Evolutionary conservation across 1,140 invertebrate species (phyloP).

Genomic region (Araneus ventricosus): DNA sequence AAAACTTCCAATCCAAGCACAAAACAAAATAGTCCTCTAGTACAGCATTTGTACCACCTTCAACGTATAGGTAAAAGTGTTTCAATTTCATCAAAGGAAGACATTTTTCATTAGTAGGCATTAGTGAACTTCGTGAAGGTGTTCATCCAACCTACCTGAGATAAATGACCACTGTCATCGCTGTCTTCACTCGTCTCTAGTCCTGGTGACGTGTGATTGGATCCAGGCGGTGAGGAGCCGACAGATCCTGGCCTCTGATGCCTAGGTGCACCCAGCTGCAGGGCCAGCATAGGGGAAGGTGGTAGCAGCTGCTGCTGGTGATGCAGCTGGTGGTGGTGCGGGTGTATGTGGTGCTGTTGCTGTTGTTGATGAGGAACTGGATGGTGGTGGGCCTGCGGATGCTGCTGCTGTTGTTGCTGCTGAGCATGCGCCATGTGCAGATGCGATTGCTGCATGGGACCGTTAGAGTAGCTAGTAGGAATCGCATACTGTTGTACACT

Average conservation of each 20-base stretch:
- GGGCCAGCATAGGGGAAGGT: slow-evolving; percentile 50
- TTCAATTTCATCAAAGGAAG: too few relatives aligned
- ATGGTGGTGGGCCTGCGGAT: slow-evolving; percentile 11
- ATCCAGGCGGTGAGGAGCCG: slow-evolving; percentile 72
- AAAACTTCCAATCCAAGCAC: too few relatives aligned
- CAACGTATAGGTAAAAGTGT: too few relatives aligned
- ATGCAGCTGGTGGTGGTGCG: not conserved
- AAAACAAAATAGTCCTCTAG: too few relatives aligned
- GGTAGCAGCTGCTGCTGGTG: slow-evolving; percentile 65
- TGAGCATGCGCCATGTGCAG: slow-evolving; percentile 9
- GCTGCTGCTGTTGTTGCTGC: slow-evolving; percentile 61
- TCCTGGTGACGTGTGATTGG: slow-evolving; percentile 78
- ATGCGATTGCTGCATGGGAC: slow-evolving; percentile 25
- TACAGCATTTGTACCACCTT: too few relatives aligned
- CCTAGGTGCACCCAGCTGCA: slow-evolving; percentile 36
- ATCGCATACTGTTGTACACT: slow-evolving; percentile 73
- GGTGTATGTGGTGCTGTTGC: slow-evolving; percentile 35
- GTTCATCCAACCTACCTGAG: slow-evolving; percentile 33
- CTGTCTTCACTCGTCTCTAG: slow-evolving; percentile 89
- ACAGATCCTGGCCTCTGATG: slow-evolving; percentile 52
- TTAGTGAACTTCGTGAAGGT: too few relatives aligned
- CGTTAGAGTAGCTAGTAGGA: slow-evolving; percentile 59
- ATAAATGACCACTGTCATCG: slow-evolving; percentile 88
- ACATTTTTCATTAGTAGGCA: too few relatives aligned
- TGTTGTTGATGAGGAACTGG: slow-evolving; percentile 32